Evolutionary conservation across 1,140 invertebrate species (phyloP).

Genomic region (Brachionus manjavacas): DNA sequence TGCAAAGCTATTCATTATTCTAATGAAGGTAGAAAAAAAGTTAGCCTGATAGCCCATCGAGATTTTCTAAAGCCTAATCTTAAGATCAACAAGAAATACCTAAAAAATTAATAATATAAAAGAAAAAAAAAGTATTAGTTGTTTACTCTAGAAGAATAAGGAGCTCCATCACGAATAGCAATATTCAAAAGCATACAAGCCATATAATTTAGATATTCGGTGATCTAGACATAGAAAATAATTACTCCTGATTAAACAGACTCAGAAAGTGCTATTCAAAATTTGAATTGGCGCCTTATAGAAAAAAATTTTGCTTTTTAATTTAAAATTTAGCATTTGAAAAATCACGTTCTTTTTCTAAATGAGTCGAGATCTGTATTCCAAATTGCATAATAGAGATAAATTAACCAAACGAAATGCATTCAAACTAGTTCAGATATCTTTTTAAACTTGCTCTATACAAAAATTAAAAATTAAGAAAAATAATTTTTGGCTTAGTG

Average conservation of each 20-base stretch:
- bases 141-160: neutral
- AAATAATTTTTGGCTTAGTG: neutral
- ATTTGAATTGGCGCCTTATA: neutral
- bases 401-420: neutral
- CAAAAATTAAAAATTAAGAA: too few relatives aligned
- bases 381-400: neutral
- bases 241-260: neutral
- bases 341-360: neutral
- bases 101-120: neutral
- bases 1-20: neutral
- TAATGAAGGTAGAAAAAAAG: neutral
- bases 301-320: neutral
- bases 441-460: too few relatives aligned
- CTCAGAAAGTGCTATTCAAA: neutral
- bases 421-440: neutral
- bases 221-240: neutral
- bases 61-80: neutral
- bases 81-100: slow-evolving; percentile 3
- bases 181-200: neutral
- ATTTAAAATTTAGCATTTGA: neutral
- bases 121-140: neutral
- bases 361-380: neutral
- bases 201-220: neutral
- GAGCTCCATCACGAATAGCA: neutral
- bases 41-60: neutral